These are phyloP conservation scores for Helicolenus hilgendorfi DNA, from an alignment of 2,797 vertebrate genomes.

Conservation along the genomic window DNA sequence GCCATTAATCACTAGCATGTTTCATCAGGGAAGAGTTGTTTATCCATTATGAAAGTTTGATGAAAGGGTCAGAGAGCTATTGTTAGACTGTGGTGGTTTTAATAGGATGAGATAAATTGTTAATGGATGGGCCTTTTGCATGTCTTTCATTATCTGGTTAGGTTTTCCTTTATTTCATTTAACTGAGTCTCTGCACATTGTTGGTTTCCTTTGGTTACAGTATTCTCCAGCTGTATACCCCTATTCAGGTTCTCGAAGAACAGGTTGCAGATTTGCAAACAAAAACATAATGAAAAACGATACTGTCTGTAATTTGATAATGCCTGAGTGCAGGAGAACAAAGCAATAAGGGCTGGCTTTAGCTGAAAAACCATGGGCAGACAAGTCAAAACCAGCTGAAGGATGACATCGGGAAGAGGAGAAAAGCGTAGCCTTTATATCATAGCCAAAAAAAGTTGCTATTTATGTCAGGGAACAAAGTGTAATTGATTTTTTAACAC, in stretches of 20 bases:
- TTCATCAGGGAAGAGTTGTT: not conserved
- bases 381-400: not conserved
- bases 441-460: not conserved
- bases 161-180: not conserved
- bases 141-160: not conserved
- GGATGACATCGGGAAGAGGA: not conserved
- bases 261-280: not conserved
- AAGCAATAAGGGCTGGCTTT: not conserved
- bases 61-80: not conserved
- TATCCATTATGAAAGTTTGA: not conserved
- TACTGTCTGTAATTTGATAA: conserved; percentile 9
- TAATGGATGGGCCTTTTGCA: not conserved
- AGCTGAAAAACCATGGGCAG: not conserved
- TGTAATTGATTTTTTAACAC: not conserved
- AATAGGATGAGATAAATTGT: not conserved
- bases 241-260: not conserved
- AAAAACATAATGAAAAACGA: not conserved
- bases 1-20: not conserved
- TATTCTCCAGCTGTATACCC: not conserved
- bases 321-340: conserved; percentile 5
- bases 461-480: not conserved
- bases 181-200: not conserved
- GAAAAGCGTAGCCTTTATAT: not conserved
- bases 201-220: conserved; percentile 2
- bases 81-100: not conserved